phyloP scores from a whole-genome alignment of 2,888 invertebrate genomes.

The Nowickia ferox region DNA sequence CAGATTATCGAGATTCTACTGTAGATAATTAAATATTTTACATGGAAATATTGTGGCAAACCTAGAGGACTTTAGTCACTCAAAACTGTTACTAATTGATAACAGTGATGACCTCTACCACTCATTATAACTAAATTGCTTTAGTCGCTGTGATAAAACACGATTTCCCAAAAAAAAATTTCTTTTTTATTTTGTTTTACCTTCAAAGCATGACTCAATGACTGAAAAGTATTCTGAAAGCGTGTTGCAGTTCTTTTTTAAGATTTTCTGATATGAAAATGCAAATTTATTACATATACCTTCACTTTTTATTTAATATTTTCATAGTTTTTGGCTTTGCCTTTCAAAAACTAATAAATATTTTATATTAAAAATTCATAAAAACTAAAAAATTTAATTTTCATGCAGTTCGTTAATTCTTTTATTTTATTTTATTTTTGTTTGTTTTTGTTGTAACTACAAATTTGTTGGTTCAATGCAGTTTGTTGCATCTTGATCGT shows the following conservation, averaged over 20 bases:
- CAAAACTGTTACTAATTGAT: constrained; percentile 12
- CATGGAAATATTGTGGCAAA: background rate
- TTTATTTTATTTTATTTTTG: constrained; percentile 12
- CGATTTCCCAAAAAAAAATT: background rate
- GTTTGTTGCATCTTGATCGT: constrained; percentile 64
- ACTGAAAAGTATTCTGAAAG: background rate
- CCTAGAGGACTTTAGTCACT: background rate
- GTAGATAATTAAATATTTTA: too few relatives aligned
- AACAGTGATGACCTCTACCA: too few relatives aligned
- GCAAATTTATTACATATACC: constrained; percentile 59
- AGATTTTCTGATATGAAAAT: constrained; percentile 54
- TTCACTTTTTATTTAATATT: constrained; percentile 56
- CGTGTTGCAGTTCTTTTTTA: constrained; percentile 5
- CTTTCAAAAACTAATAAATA: constrained; percentile 64
- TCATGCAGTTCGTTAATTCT: constrained; percentile 28
- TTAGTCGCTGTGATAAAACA: too few relatives aligned
- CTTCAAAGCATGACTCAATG: constrained; percentile 36
- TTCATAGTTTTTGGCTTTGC: constrained; percentile 35
- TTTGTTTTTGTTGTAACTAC: constrained; percentile 16
- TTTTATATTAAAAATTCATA: constrained; percentile 55
- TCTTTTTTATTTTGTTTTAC: constrained; percentile 15
- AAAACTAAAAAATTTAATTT: constrained; percentile 47
- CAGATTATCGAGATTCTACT: too few relatives aligned
- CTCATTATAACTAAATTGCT: too few relatives aligned
- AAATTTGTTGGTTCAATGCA: constrained; percentile 39